Percentiles rank a stretch among this genome's conserved stretches.
Conservation (phyloP, 2,113 vertebrate species). For the Percopsis transmontana region DNA sequence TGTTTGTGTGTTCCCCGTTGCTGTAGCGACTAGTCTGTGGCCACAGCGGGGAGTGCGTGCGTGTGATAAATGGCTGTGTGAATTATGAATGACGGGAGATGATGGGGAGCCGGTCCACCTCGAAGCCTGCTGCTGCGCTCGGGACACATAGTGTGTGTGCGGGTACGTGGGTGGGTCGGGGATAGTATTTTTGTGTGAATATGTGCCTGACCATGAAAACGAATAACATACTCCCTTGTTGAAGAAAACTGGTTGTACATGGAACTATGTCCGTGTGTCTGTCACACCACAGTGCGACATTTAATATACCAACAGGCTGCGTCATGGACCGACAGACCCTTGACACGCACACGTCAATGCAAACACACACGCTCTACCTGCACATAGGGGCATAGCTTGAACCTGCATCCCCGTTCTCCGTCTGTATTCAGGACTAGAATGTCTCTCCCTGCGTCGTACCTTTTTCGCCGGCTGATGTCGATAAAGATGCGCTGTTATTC, state of each 20-base stretch:
- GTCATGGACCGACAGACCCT: background rate
- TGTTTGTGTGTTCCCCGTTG: conserved; percentile 25
- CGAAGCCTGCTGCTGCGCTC: conserved; percentile 31
- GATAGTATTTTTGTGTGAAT: conserved; percentile 7
- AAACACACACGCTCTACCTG: background rate
- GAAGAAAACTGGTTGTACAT: background rate
- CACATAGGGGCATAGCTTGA: background rate
- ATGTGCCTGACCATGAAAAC: conserved; percentile 9
- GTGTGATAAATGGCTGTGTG: conserved; percentile 61
- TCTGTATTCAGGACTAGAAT: background rate
- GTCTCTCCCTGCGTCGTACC: no score
- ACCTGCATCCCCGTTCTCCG: background rate
- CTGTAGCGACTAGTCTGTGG: conserved; percentile 40
- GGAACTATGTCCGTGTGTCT: background rate
- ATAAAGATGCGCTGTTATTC: conserved; percentile 38
- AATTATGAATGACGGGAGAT: conserved; percentile 71
- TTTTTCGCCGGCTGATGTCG: no score
- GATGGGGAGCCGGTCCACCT: conserved; percentile 36
- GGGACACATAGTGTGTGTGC: conserved; percentile 9
- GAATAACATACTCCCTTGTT: conserved; percentile 21
- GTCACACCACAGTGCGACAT: background rate
- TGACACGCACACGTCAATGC: background rate
- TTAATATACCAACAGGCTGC: background rate
- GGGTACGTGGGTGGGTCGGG: background rate
- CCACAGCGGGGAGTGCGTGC: conserved; percentile 22